Evolutionary conservation across 64 coral and sea anemone genomes (phyloP), one percentile per base, ranked within the genome.

Genomic region (Porites lutea): DNA sequence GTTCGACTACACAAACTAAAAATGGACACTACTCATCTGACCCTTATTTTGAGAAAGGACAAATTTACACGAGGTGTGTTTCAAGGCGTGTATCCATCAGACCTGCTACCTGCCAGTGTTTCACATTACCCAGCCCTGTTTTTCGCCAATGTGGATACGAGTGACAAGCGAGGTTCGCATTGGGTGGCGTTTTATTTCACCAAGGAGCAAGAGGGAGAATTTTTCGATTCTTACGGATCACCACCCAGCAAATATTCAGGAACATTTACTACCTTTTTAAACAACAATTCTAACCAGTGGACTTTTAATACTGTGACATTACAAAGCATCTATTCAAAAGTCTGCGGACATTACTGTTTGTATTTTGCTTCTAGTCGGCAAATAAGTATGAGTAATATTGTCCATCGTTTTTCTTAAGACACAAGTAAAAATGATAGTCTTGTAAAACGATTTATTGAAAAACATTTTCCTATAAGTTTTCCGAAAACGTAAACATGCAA

Each of bases 141-240:
- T 37, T 4, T 45, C 23, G 70, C 70, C 70, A 72, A 72, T 72
- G 53, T 55, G 53, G 53, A 55, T 11, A 55, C 53, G 11, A 55
- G 0, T 55, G 11, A 55, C 5, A 55, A 72, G 23, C 48, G 50
- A n/a, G 84, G 84, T 0, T 87, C 84, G 3, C 84, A 87, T 21
- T 74, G 84, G 84, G 22, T 67, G 15, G 84, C 67, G 0, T 72
- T 87, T 87, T 87, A 72, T 73, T 87, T 87, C 22, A 72, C 84
- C 19, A 53, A 73, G n/a, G 83, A 87, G 11, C 19, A 27, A 54
- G n/a, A 85, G 69, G 84, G 84, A 72, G 84, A 87, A 72, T 87
- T 87, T 73, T 87, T 87, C 21, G 68, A 74, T 20, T 72, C 84
- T 68, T 87, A 73, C 12, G 84, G 66, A 43, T 27, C 58, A 7